Percentiles rank a stretch among this genome's conserved stretches.
These are phyloP conservation scores for Pluvianellus socialis DNA, from an alignment of 2,113 vertebrate genomes.

Conservation along the genomic window DNA sequence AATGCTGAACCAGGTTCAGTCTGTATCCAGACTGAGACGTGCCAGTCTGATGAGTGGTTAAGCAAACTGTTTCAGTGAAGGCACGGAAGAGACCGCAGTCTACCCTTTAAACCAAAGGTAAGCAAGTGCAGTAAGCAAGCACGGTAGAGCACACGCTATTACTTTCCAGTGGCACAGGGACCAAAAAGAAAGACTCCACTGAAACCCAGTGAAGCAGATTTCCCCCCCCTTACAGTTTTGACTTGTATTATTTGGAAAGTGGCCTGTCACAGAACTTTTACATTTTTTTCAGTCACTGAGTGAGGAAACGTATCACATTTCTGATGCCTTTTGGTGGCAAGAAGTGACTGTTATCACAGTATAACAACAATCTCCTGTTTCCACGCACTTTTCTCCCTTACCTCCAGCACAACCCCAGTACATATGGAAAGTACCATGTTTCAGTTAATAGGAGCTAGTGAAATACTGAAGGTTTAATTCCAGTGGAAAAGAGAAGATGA, in stretches of 20 bases:
- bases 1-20: neutral
- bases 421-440: neutral
- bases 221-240: neutral
- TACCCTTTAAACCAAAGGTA: neutral
- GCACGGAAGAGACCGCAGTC: neutral
- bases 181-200: neutral
- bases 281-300: neutral
- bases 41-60: neutral
- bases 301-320: rapidly evolving
- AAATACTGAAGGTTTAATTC: neutral
- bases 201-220: neutral
- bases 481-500: neutral
- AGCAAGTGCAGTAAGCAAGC: neutral
- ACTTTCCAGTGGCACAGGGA: neutral
- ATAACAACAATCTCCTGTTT: neutral
- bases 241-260: neutral
- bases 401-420: neutral
- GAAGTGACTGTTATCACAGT: neutral
- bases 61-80: neutral
- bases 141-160: neutral
- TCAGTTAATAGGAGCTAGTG: neutral
- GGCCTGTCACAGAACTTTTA: neutral
- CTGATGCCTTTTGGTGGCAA: neutral
- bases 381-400: neutral
- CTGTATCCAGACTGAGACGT: neutral